Conservation (phyloP, 2,113 vertebrate genomes). For the Prionailurus bengalensis region DNA sequence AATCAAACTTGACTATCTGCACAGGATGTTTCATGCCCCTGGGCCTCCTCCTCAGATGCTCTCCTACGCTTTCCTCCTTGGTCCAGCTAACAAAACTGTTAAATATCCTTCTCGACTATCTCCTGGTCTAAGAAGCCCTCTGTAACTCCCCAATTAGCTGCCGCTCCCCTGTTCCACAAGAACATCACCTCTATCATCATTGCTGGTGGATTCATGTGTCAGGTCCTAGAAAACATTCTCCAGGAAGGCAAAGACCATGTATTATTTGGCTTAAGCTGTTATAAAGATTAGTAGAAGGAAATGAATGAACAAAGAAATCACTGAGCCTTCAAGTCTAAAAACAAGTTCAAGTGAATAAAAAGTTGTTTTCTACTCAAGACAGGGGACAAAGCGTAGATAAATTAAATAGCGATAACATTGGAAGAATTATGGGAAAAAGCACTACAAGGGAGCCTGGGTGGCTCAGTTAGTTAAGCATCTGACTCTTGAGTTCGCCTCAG, state of each 20-base stretch:
- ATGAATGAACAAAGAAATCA: background rate
- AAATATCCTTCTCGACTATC: background rate
- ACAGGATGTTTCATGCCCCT: background rate
- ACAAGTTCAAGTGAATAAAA: conserved; percentile 41
- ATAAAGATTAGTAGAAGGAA: background rate
- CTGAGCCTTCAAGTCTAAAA: conserved; percentile 26
- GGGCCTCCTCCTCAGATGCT: background rate
- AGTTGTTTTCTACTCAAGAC: background rate
- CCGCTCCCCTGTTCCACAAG: background rate
- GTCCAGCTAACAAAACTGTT: background rate
- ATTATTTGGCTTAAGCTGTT: background rate
- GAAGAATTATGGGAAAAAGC: background rate
- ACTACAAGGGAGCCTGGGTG: too few relatives aligned
- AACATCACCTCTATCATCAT: background rate
- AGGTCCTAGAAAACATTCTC: background rate
- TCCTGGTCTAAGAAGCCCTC: background rate
- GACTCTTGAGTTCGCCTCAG: too few relatives aligned
- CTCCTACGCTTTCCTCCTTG: background rate
- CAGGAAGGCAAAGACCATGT: background rate
- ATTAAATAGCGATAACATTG: background rate
- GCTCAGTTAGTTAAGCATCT: too few relatives aligned
- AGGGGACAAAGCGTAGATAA: background rate
- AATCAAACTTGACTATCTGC: background rate
- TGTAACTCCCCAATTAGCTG: background rate
- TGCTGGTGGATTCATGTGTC: background rate